These are phyloP conservation scores for Taenaris catops DNA, from an alignment of 2,888 invertebrate genomes.

Conservation along the genomic window DNA sequence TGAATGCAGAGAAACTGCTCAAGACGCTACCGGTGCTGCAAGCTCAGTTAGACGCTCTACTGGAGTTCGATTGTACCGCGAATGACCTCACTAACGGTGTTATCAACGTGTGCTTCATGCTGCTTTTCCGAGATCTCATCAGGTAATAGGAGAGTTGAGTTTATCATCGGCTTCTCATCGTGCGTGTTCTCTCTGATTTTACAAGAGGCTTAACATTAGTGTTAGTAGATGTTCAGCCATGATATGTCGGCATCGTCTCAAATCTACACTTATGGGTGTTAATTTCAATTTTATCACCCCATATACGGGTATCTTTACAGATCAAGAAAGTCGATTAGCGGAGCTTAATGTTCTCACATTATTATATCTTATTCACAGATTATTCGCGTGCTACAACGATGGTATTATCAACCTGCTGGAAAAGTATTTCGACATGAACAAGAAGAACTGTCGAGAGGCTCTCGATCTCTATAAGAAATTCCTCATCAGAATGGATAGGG, in stretches of 20 bases:
- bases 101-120: conserved; percentile 99
- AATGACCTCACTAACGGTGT: conserved; percentile 99
- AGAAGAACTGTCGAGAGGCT: conserved; percentile 98
- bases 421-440: conserved; percentile 99
- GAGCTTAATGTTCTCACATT: no score
- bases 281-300: no score
- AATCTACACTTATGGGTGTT: no score
- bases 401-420: conserved; percentile 99
- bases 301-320: no score
- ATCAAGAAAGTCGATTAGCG: no score
- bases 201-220: no score
- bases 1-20: conserved; percentile 97
- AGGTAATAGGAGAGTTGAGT: no score
- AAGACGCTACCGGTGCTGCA: conserved; percentile 98
- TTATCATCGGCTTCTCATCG: no score
- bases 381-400: conserved; percentile 99
- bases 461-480: conserved; percentile 99
- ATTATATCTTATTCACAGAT: conserved; percentile 53
- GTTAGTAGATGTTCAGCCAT: no score
- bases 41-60: conserved; percentile 94
- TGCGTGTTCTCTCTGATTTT: no score
- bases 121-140: conserved; percentile 99
- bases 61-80: conserved; percentile 98
- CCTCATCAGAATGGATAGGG: conserved; percentile 98
- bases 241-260: no score